phyloP scores from a whole-genome alignment of 2,888 invertebrate genomes.

The Eristalinus aeneus region DNA sequence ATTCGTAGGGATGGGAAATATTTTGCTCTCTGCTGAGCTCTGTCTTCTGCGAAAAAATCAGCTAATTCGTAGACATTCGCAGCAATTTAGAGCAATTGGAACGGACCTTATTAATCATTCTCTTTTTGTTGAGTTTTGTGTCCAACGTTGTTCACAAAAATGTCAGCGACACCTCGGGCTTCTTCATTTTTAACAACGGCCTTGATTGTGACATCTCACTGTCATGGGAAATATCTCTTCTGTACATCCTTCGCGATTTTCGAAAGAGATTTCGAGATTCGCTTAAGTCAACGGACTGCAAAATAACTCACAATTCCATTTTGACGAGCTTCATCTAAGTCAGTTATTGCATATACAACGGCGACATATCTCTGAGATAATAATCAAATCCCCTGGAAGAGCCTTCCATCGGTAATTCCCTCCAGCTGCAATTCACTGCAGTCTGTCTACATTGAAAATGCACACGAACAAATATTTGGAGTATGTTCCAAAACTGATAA shows the following conservation, averaged over 20 bases:
- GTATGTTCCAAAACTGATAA: neutral
- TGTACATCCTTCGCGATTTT: constrained; percentile 74
- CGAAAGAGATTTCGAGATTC: constrained; percentile 75
- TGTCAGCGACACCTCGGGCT: constrained; percentile 82
- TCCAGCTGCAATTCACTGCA: too few relatives aligned
- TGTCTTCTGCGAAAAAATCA: too few relatives aligned
- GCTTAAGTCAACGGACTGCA: constrained; percentile 81
- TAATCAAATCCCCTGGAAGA: too few relatives aligned
- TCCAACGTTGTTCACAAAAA: constrained; percentile 84
- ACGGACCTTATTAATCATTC: too few relatives aligned
- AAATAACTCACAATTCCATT: constrained; percentile 83
- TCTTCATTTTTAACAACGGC: constrained; percentile 82
- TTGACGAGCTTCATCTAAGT: constrained; percentile 80
- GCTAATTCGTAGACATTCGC: too few relatives aligned
- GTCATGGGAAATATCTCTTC: constrained; percentile 78
- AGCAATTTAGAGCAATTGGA: too few relatives aligned
- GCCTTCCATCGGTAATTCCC: too few relatives aligned
- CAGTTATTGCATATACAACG: constrained; percentile 85
- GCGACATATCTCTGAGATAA: constrained; percentile 84
- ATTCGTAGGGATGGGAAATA: too few relatives aligned
- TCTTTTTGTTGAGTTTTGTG: too few relatives aligned
- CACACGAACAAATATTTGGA: neutral
- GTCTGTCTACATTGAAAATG: too few relatives aligned
- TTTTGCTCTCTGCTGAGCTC: too few relatives aligned
- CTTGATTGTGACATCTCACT: constrained; percentile 83